These are phyloP conservation scores for Syndactyla subalaris DNA, from an alignment of 2,797 vertebrate species.

Conservation along the genomic window DNA sequence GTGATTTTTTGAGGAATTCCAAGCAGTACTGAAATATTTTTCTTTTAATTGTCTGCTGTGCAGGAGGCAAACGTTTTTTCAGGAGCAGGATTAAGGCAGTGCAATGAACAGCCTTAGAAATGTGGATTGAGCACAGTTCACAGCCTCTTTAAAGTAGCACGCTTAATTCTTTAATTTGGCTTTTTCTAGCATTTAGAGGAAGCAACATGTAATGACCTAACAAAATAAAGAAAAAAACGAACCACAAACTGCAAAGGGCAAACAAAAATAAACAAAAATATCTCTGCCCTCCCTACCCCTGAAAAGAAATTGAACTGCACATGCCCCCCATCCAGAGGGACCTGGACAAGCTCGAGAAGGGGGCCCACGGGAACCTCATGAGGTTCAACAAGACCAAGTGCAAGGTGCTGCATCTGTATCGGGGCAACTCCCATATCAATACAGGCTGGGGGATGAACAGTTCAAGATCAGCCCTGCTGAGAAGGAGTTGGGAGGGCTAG, in stretches of 20 bases:
- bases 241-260: neutral
- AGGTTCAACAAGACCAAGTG: neutral
- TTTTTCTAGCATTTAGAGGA: neutral
- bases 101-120: neutral
- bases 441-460: neutral
- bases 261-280: neutral
- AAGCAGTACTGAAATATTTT: neutral
- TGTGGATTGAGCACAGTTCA: neutral
- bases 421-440: neutral
- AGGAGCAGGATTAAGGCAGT: neutral
- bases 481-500: neutral
- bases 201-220: neutral
- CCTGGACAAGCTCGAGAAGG: neutral
- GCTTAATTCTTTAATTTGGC: neutral
- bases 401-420: neutral
- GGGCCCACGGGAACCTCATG: neutral
- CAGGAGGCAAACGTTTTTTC: neutral
- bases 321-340: neutral
- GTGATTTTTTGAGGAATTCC: neutral
- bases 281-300: neutral
- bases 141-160: neutral
- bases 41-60: neutral
- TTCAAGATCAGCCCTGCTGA: neutral
- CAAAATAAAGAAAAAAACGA: neutral
- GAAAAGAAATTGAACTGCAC: neutral